Conservation (phyloP, 2,113 vertebrate genomes). For the Dromas ardeola region DNA sequence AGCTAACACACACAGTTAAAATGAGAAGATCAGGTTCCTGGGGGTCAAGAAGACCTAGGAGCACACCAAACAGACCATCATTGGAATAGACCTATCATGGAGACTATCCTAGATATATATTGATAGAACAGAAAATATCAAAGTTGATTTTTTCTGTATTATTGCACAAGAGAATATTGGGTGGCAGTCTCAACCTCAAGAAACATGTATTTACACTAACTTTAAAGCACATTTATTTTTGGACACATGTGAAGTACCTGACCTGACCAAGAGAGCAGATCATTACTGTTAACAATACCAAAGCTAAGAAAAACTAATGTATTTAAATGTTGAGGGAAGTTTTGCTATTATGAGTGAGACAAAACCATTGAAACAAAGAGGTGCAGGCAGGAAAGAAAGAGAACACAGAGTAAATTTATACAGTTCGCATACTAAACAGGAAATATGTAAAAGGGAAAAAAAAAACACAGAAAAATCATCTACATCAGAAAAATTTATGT, state of each 20-base stretch:
- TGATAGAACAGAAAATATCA: not conserved
- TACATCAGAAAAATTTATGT: not conserved
- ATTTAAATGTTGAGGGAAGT: not conserved
- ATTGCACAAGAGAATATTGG: not conserved
- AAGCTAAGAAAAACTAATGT: not conserved
- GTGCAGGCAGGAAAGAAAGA: not conserved
- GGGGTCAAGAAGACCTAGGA: not conserved
- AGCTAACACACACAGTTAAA: not conserved
- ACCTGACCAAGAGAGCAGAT: not conserved
- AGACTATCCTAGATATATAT: not conserved
- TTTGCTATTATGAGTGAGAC: not conserved
- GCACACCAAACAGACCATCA: not conserved
- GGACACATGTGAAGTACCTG: fast-evolving
- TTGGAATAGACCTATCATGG: not conserved
- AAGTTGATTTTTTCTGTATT: not conserved
- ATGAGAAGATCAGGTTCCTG: not conserved
- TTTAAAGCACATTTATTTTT: not conserved
- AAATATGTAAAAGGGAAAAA: not conserved
- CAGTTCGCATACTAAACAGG: not conserved
- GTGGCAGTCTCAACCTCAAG: not conserved
- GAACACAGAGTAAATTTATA: not conserved
- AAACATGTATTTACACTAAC: not conserved
- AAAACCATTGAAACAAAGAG: not conserved
- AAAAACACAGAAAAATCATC: fast-evolving
- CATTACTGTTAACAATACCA: not conserved